Conservation (phyloP, 2,797 vertebrate species). For the Sciaenops ocellatus region DNA sequence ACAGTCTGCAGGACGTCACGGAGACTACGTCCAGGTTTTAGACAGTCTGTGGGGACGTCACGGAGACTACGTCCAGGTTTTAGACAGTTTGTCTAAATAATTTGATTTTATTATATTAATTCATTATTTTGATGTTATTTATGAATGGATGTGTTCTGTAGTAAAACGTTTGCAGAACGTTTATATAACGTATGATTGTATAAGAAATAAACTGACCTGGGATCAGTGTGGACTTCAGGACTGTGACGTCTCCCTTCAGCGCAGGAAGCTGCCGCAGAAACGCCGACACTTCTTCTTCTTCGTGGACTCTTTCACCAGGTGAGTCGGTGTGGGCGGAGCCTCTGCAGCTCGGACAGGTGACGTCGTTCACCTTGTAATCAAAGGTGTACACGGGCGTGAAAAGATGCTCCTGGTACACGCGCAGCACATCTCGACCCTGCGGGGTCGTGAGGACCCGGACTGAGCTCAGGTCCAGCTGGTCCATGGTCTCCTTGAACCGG, state of each 20-base stretch:
- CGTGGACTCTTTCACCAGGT: constrained; percentile 54
- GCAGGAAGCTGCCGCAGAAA: constrained; percentile 88
- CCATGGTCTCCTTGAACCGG: constrained; percentile 87
- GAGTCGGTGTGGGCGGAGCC: constrained; percentile 26
- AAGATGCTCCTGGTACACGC: constrained; percentile 84
- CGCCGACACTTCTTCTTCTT: constrained; percentile 82
- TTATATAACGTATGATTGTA: too few relatives aligned
- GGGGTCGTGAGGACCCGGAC: constrained; percentile 84
- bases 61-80: too few relatives aligned
- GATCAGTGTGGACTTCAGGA: constrained; percentile 88
- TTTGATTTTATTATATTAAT: too few relatives aligned
- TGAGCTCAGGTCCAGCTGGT: constrained; percentile 81
- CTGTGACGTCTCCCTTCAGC: constrained; percentile 83
- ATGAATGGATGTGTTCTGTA: too few relatives aligned
- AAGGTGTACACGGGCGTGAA: constrained; percentile 91
- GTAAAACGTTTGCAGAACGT: too few relatives aligned
- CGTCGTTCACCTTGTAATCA: constrained; percentile 75
- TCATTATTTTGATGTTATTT: too few relatives aligned
- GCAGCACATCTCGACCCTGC: constrained; percentile 79
- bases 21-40: too few relatives aligned
- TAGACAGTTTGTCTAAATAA: too few relatives aligned
- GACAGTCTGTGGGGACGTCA: too few relatives aligned
- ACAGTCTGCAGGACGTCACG: too few relatives aligned
- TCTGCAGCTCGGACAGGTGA: constrained; percentile 40
- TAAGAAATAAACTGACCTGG: constrained; percentile 88